Conservation (phyloP, 2,797 vertebrate genomes). For the Sebastes hubbsi region DNA sequence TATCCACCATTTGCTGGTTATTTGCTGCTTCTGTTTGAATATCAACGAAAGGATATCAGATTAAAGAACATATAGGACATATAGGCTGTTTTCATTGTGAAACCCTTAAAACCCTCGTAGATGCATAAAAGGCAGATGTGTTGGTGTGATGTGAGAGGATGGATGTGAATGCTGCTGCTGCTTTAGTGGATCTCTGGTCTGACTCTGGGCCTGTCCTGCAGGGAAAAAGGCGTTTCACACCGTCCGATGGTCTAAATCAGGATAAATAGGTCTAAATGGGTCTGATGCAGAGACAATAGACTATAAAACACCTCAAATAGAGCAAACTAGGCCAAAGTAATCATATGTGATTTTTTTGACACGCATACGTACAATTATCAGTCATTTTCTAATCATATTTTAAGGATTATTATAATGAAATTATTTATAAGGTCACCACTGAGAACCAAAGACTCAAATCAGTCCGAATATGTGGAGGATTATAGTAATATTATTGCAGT, state of each 20-base stretch:
- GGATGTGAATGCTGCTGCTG: conserved; percentile 12
- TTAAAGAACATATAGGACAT: conserved; percentile 18
- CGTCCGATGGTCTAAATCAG: conserved; percentile 28
- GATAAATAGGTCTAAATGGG: conserved; percentile 17
- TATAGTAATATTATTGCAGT: not conserved
- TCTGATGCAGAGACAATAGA: not conserved
- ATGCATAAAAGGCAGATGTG: not conserved
- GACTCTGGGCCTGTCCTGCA: conserved; percentile 60
- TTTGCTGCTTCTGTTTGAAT: not conserved
- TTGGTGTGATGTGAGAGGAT: conserved; percentile 18
- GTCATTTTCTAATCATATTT: not conserved
- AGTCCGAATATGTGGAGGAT: not conserved
- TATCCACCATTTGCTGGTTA: not conserved
- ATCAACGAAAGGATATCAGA: not conserved
- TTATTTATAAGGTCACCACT: not conserved
- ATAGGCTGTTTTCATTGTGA: conserved; percentile 51
- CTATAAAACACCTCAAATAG: not conserved
- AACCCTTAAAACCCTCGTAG: conserved; percentile 3
- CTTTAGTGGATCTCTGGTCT: conserved; percentile 10
- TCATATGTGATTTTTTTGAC: not conserved
- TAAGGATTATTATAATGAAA: not conserved
- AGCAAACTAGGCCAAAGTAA: not conserved
- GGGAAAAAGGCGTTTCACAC: conserved; percentile 65
- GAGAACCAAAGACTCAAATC: not conserved
- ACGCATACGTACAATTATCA: not conserved